Base-by-base conservation (phyloP, 2,888 invertebrate species). In the Bursaphelenchus okinawaensis region DNA sequence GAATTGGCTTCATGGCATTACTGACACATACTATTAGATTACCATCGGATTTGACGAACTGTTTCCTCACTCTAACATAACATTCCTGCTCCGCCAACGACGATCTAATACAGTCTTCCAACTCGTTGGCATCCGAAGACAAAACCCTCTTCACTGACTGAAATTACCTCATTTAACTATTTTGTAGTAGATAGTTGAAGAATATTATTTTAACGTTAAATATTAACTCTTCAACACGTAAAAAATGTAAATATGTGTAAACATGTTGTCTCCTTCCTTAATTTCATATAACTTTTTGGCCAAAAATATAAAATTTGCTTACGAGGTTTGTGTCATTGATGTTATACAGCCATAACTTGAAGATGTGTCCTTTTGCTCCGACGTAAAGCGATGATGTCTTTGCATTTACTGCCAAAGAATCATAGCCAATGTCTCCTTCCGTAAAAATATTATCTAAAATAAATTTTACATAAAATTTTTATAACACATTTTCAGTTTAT, bases 291-390 rank as follows among this genome's bases (percentile, higher is more conserved):
- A n/a, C n/a, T n/a, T n/a, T n/a, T n/a, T n/a, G n/a, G n/a, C n/a
- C n/a, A 20, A 28, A 12, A 40, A 59, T 9, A 40, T 8, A 20
- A 20, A 27, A 22, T 7, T 2, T 28, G 29, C 31, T 22, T 29
- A 16, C 28, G 16, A 27, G 28, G 20, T n/a, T 28, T 19, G 82
- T 83, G 63, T 82, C 82, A 63, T 82, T 82, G 59, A 82, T 67
- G 63, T 82, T 83, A 70, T 75, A 82, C 8, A 80, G 76, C 82
- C 81, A 81, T 12, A 81, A 66, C 12, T 76, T 71, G 66, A 75
- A 80, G 24, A 81, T 60, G 28, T 73, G 70, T 9, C 76, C 77
- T 58, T 76, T 72, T 23, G 82, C 80, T n/a, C 83, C 83, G 26
- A 82, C 82, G 68, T 78, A 82, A 20, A 82, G 70, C 40, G 80